Conservation (phyloP, 2,113 vertebrate genomes). For the Stigmatopora argus region DNA sequence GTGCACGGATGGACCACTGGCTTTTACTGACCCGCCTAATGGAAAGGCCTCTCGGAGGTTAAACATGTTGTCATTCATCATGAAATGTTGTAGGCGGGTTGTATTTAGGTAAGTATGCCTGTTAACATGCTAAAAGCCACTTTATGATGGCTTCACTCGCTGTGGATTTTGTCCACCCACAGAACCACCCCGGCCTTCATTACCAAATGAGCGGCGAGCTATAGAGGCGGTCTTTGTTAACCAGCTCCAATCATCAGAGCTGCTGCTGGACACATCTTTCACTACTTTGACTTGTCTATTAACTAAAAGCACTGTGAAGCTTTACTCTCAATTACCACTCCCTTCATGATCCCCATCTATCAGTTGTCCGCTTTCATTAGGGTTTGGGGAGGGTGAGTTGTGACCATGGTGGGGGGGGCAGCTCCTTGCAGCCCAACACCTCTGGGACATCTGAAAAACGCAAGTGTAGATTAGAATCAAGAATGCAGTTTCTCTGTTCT, state of each 20-base stretch:
- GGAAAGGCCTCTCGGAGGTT: conserved; percentile 31
- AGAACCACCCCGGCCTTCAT: conserved; percentile 42
- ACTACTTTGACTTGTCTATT: conserved; percentile 72
- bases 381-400: conserved; percentile 22
- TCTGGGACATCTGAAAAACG: conserved; percentile 27
- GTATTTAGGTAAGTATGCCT: conserved; percentile 46
- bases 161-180: conserved; percentile 41
- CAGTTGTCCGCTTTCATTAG: conserved; percentile 63
- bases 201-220: conserved; percentile 58
- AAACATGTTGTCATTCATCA: conserved; percentile 48
- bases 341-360: conserved; percentile 66
- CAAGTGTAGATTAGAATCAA: conserved; percentile 24
- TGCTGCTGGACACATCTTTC: conserved; percentile 69
- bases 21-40: conserved; percentile 44
- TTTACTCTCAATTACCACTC: conserved; percentile 75
- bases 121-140: conserved; percentile 38
- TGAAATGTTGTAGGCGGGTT: conserved; percentile 47
- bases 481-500: conserved; percentile 24
- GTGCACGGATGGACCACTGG: conserved; percentile 2
- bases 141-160: conserved; percentile 45
- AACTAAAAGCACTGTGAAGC: conserved; percentile 73
- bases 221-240: conserved; percentile 49
- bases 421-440: conserved; percentile 27
- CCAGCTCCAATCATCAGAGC: conserved; percentile 64
- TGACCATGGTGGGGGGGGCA: conserved; percentile 9